Percentiles rank a stretch among this genome's conserved stretches.
phyloP scores from a whole-genome alignment of 2,888 invertebrate species.

The Acronicta alni region DNA sequence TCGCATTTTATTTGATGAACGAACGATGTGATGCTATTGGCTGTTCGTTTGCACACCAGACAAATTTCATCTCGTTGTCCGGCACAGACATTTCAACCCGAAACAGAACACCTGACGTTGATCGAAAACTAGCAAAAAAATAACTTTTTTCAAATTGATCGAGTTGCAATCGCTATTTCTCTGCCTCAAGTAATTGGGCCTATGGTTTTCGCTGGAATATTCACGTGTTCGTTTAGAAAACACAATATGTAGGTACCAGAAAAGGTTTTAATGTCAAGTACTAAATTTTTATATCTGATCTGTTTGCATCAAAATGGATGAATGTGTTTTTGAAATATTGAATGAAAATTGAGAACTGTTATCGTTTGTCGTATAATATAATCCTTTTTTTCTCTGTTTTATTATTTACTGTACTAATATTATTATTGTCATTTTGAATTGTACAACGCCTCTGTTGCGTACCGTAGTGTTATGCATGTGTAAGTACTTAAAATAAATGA shows the following conservation, averaged over 20 bases:
- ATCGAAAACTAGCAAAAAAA: constrained; percentile 53
- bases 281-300: no score
- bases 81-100: constrained; percentile 45
- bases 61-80: constrained; percentile 60
- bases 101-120: constrained; percentile 55
- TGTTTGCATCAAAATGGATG: no score
- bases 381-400: no score
- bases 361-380: no score
- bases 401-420: no score
- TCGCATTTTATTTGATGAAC: constrained; percentile 63
- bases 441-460: no score
- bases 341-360: no score
- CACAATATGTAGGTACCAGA: neutral
- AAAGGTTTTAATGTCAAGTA: neutral
- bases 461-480: no score
- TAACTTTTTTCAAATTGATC: constrained; percentile 13
- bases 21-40: constrained; percentile 43
- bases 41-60: constrained; percentile 63
- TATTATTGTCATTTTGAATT: no score
- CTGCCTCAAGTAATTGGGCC: constrained; percentile 15
- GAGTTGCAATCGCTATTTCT: constrained; percentile 6
- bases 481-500: no score
- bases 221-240: neutral
- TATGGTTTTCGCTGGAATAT: neutral
- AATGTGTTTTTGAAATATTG: no score